Evolutionary conservation across 64 coral and sea anemone genomes (phyloP).

Genomic region (Pocillopora damicornis): DNA sequence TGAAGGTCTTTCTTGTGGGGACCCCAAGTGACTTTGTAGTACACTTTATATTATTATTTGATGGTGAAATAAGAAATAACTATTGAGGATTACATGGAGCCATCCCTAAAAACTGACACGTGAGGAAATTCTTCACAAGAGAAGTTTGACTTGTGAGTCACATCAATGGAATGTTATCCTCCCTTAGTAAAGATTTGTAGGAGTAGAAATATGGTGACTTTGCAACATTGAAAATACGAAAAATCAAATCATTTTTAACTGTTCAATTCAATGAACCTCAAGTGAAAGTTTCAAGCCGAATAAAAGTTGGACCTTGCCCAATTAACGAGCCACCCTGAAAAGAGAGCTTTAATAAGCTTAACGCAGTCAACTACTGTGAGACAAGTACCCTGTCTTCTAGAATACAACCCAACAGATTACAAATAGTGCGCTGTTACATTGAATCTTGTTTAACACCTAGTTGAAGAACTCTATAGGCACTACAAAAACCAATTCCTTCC

Average conservation of each 20-base stretch:
- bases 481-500: conserved; percentile 20
- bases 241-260: not conserved
- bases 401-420: not conserved
- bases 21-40: not conserved
- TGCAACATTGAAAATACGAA: not conserved
- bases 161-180: not conserved
- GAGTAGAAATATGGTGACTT: not conserved
- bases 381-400: not conserved
- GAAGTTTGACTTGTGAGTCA: conserved; percentile 14
- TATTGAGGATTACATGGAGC: not conserved
- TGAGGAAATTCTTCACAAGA: not conserved
- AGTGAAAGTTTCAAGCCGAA: not conserved
- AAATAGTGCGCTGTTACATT: not conserved
- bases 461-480: conserved; percentile 1
- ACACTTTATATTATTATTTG: not conserved
- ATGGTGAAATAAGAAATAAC: not conserved
- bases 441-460: not conserved
- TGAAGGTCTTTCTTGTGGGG: not conserved
- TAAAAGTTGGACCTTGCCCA: not conserved
- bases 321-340: not conserved
- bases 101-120: not conserved
- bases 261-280: not conserved
- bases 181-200: not conserved
- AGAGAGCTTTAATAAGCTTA: conserved; percentile 28
- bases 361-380: not conserved